Evolutionary conservation across 2,113 vertebrate species (phyloP).

Genomic region (Zosterops borbonicus): DNA sequence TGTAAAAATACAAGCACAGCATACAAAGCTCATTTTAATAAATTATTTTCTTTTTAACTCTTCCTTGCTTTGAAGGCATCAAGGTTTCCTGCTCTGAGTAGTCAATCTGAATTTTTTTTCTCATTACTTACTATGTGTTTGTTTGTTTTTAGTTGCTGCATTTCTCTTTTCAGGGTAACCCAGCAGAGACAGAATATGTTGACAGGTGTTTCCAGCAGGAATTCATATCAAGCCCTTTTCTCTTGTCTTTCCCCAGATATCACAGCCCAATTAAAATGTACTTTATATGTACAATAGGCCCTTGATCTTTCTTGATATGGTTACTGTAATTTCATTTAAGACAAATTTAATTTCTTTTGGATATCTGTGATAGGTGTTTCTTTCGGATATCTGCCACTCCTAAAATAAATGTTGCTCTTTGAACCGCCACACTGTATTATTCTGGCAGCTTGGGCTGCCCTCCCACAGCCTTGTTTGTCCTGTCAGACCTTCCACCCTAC

Average conservation of each 20-base stretch:
- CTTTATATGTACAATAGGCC: background rate
- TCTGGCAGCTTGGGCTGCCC: background rate
- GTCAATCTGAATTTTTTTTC: background rate
- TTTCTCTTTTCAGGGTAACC: background rate
- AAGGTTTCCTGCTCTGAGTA: background rate
- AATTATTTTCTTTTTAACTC: background rate
- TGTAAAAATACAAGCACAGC: background rate
- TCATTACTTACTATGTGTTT: background rate
- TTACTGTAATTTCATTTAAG: background rate
- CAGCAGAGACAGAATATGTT: background rate
- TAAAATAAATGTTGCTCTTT: background rate
- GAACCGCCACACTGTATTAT: background rate
- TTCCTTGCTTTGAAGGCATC: background rate
- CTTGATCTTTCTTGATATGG: background rate
- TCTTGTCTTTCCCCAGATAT: background rate
- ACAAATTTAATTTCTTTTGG: background rate
- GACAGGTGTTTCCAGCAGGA: background rate
- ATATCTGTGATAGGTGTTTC: background rate
- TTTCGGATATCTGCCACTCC: background rate
- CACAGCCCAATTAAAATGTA: background rate
- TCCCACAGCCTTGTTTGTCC: background rate
- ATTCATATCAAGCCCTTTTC: background rate
- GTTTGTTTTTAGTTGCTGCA: background rate
- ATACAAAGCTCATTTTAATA: background rate
- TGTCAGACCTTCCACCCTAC: background rate